Evolutionary conservation across 2,888 invertebrate species (phyloP).

Genomic region (Sinelater perroti): DNA sequence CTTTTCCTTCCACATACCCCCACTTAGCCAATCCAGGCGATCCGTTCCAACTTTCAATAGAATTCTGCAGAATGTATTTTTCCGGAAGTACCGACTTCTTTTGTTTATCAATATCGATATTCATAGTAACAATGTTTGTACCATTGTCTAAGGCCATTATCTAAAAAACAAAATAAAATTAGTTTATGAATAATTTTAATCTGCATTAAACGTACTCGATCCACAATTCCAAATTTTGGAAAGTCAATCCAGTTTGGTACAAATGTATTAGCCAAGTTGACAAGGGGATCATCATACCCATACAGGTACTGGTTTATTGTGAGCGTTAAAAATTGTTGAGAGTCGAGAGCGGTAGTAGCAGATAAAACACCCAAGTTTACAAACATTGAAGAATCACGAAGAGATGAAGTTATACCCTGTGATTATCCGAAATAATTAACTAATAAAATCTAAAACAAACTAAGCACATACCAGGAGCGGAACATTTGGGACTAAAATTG

Average conservation of each 20-base stretch:
- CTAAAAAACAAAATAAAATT: too few relatives aligned
- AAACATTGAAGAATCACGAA: slow-evolving; percentile 64
- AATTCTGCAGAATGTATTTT: too few relatives aligned
- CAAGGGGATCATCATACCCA: slow-evolving; percentile 82
- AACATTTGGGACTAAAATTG: slow-evolving; percentile 73
- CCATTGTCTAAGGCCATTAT: slow-evolving; percentile 69
- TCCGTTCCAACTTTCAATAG: slow-evolving; percentile 71
- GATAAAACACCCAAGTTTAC: slow-evolving; percentile 70
- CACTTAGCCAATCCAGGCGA: slow-evolving; percentile 73
- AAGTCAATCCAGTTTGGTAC: slow-evolving; percentile 83
- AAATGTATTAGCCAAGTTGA: slow-evolving; percentile 73
- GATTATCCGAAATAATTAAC: neutral
- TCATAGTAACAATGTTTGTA: slow-evolving; percentile 66
- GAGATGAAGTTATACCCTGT: slow-evolving; percentile 67
- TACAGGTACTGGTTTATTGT: slow-evolving; percentile 78
- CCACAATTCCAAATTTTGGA: slow-evolving; percentile 80
- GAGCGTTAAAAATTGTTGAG: slow-evolving; percentile 70
- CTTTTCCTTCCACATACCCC: slow-evolving; percentile 64
- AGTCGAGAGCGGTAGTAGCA: slow-evolving; percentile 65
- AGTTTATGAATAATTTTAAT: neutral
- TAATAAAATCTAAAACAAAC: neutral
- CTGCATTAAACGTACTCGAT: slow-evolving; percentile 70
- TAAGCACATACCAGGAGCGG: slow-evolving; percentile 71
- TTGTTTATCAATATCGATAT: too few relatives aligned
- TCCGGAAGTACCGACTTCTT: too few relatives aligned